Evolutionary conservation across 2,888 invertebrate species (phyloP).

Genomic region (Dastarcus helophoroides): DNA sequence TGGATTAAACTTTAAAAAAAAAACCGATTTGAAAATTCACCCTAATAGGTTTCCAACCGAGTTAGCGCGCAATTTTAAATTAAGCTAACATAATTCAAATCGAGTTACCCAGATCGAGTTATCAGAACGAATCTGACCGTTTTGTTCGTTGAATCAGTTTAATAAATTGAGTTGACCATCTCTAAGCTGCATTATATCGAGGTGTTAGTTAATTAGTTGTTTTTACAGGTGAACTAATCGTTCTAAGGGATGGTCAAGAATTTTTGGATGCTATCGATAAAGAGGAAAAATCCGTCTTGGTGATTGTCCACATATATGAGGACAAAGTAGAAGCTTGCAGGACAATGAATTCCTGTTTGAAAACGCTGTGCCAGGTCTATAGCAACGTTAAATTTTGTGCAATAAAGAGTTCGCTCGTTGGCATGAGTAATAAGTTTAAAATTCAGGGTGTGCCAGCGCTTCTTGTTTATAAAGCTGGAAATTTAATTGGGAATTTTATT

Average conservation of each 20-base stretch:
- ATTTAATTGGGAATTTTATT: slow-evolving; percentile 87
- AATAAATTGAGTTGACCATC: too few relatives aligned
- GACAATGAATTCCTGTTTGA: slow-evolving; percentile 76
- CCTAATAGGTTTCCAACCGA: too few relatives aligned
- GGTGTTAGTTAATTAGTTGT: too few relatives aligned
- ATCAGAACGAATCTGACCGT: too few relatives aligned
- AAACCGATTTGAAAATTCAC: too few relatives aligned
- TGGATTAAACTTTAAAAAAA: too few relatives aligned
- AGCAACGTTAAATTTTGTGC: slow-evolving; percentile 81
- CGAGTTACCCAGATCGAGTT: too few relatives aligned
- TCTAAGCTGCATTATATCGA: too few relatives aligned
- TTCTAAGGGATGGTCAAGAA: slow-evolving; percentile 58
- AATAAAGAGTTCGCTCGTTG: slow-evolving; percentile 68
- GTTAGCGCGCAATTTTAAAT: too few relatives aligned
- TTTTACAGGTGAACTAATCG: slow-evolving; percentile 40
- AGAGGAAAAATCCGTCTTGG: slow-evolving; percentile 69
- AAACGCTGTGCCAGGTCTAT: slow-evolving; percentile 65
- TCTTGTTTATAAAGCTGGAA: slow-evolving; percentile 80
- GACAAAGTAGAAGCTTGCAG: slow-evolving; percentile 54
- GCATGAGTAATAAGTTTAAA: slow-evolving; percentile 77
- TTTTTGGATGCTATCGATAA: slow-evolving; percentile 82
- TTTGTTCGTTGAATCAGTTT: too few relatives aligned
- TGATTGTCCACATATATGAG: slow-evolving; percentile 85
- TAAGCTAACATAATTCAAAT: too few relatives aligned
- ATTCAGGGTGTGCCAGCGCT: slow-evolving; percentile 83